Evolutionary conservation across 1,140 invertebrate species (phyloP).

Genomic region (Bilobella aurantiaca): DNA sequence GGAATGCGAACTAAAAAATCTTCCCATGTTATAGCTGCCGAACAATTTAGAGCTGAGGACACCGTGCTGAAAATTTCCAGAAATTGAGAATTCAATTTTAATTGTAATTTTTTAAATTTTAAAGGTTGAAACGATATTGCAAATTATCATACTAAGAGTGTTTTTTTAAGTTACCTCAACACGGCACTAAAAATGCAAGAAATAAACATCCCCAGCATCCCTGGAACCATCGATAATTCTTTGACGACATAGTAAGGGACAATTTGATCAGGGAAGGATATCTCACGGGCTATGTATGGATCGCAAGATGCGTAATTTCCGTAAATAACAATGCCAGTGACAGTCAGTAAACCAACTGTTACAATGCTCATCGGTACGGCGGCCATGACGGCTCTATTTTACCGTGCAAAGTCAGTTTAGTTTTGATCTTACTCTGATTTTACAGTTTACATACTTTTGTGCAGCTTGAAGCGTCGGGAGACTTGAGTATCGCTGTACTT

Average conservation of each 20-base stretch:
- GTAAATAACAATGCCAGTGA: conserved; percentile 38
- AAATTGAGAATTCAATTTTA: no score
- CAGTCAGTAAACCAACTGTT: conserved; percentile 15
- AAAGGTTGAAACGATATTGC: not conserved
- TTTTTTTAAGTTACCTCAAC: conserved; percentile 19
- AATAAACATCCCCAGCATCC: conserved; percentile 26
- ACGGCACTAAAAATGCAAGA: conserved; percentile 25
- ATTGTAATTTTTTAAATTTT: no score
- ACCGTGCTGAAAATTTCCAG: conserved; percentile 38
- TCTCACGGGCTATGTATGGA: conserved; percentile 31
- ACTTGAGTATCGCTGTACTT: conserved; percentile 24
- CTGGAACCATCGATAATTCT: conserved; percentile 20
- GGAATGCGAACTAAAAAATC: conserved; percentile 39
- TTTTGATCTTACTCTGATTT: not conserved
- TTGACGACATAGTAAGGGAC: conserved; percentile 26
- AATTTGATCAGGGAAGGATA: conserved; percentile 21
- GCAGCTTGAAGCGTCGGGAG: conserved; percentile 7
- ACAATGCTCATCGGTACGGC: conserved; percentile 22
- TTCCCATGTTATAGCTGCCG: conserved; percentile 44
- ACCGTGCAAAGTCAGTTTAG: conserved; percentile 12
- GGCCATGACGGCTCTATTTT: conserved; percentile 23
- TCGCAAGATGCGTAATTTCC: conserved; percentile 39
- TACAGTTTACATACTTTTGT: conserved; percentile 5
- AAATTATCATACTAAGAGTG: not conserved
- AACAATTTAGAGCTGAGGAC: conserved; percentile 43